phyloP scores from a whole-genome alignment of 2,113 vertebrate species.

The Origma solitaria region DNA sequence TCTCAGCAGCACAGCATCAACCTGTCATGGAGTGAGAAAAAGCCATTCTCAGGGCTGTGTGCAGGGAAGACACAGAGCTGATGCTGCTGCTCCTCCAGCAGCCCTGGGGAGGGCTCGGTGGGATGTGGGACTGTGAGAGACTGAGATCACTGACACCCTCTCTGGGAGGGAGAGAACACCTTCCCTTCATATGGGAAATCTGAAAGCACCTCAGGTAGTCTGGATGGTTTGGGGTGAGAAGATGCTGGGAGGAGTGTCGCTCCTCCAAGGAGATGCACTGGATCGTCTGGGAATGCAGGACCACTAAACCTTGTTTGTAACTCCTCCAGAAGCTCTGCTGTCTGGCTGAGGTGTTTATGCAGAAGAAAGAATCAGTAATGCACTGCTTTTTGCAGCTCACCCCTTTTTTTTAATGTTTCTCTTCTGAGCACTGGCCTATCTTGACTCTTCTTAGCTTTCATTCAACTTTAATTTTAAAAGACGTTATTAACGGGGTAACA shows the following conservation, averaged over 20 bases:
- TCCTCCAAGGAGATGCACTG: neutral
- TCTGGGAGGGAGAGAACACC: neutral
- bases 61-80: neutral
- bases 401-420: neutral
- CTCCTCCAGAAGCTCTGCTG: neutral
- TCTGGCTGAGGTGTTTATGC: neutral
- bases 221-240: neutral
- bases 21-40: neutral
- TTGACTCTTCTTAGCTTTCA: neutral
- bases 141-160: neutral
- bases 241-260: neutral
- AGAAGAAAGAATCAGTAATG: neutral
- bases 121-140: neutral
- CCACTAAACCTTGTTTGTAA: neutral
- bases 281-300: neutral
- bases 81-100: neutral
- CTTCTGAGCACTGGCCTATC: neutral
- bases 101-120: accelerated
- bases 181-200: neutral
- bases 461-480: neutral
- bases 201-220: neutral
- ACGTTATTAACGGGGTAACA: neutral
- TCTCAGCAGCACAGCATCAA: neutral
- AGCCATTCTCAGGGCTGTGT: neutral
- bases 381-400: neutral